Evolutionary conservation across 2,797 vertebrate species (phyloP).

Genomic region (Vespertilio murinus): DNA sequence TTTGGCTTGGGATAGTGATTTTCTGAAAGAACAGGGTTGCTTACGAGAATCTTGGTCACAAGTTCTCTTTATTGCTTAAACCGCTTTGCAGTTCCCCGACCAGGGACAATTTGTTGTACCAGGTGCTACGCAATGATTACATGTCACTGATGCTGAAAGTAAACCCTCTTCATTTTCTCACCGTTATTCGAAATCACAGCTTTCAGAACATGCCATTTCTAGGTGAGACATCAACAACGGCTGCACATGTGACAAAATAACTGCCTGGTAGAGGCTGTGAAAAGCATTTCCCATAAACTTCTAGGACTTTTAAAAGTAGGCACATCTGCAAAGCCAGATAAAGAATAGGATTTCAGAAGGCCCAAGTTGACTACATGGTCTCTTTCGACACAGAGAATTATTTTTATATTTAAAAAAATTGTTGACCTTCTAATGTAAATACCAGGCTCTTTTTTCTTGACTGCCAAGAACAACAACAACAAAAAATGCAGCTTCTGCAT

Average conservation of each 20-base stretch:
- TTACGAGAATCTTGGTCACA: background rate
- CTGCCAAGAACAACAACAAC: background rate
- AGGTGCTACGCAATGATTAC: background rate
- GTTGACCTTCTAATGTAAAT: slow-evolving; percentile 56
- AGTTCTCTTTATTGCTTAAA: background rate
- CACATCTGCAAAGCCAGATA: background rate
- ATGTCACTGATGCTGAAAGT: background rate
- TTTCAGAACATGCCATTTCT: background rate
- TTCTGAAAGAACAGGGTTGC: background rate
- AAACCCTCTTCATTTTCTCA: background rate
- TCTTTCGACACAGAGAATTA: background rate
- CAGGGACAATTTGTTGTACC: no score
- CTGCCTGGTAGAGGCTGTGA: background rate
- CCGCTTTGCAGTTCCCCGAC: background rate
- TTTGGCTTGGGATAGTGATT: background rate
- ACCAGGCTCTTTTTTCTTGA: slow-evolving; percentile 4
- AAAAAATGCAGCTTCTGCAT: background rate
- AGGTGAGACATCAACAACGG: background rate
- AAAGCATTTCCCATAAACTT: background rate
- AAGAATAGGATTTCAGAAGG: background rate
- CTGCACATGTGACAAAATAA: background rate
- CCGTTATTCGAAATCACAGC: background rate
- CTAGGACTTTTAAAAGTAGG: background rate
- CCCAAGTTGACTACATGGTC: background rate
- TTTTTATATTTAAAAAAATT: slow-evolving; percentile 53